These are phyloP conservation scores for Saccostrea glomerata DNA, from an alignment of 1,140 invertebrate species.

Conservation along the genomic window DNA sequence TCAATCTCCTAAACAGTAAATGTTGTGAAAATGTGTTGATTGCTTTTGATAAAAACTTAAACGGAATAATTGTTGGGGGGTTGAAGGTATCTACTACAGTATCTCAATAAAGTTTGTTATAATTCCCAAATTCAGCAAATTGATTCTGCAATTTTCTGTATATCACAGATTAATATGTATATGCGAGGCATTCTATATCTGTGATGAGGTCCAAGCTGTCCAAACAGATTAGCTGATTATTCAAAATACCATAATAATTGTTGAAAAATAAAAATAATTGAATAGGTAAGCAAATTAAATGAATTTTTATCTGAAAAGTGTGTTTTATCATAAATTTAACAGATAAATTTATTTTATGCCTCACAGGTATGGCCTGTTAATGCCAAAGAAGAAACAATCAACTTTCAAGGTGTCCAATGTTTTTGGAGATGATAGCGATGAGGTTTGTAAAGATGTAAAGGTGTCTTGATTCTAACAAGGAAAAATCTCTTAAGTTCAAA, in stretches of 20 bases:
- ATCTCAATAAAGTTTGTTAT: not conserved
- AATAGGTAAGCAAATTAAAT: not conserved
- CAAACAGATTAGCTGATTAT: too few species aligned
- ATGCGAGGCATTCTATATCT: not conserved
- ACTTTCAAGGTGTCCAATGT: slow-evolving; percentile 59
- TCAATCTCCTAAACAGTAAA: not conserved
- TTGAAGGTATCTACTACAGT: not conserved
- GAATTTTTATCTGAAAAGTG: not conserved
- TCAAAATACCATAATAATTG: too few species aligned
- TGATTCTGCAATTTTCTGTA: too few species aligned
- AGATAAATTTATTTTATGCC: not conserved
- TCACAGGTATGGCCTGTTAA: slow-evolving; percentile 72
- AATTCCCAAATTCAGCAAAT: not conserved
- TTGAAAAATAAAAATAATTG: not conserved
- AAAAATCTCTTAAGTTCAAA: too few species aligned
- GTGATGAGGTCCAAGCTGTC: too few species aligned
- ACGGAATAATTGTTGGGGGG: not conserved
- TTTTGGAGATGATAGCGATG: slow-evolving; percentile 75
- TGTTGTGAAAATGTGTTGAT: not conserved
- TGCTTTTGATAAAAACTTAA: not conserved
- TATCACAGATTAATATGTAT: too few species aligned
- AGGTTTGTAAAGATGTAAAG: slow-evolving; percentile 49
- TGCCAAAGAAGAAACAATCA: slow-evolving; percentile 66
- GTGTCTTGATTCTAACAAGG: too few species aligned
- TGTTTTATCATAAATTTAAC: not conserved